Conservation (phyloP, 1,140 invertebrate genomes). For the Pomacea maculata region DNA sequence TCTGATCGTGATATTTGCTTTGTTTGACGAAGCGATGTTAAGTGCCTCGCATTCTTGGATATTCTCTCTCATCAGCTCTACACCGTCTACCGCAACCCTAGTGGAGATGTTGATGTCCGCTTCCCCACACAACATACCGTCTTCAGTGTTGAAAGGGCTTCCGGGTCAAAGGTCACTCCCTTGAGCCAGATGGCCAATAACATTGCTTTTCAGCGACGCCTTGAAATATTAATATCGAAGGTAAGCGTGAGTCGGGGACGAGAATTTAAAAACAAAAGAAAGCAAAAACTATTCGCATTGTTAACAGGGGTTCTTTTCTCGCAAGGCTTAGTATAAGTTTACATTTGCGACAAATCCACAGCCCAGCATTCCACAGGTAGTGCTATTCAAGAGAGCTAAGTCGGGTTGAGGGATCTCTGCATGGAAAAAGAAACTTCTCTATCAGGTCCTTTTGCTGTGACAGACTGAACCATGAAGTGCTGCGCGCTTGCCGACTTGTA, state of each 20-base stretch:
- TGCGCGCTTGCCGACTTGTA: too few species aligned
- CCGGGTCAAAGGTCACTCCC: background rate
- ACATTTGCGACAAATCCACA: too few species aligned
- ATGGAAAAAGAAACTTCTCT: too few species aligned
- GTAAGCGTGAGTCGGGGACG: background rate
- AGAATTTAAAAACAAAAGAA: too few species aligned
- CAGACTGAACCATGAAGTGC: too few species aligned
- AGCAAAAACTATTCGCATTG: too few species aligned
- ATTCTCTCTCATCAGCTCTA: background rate
- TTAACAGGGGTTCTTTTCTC: too few species aligned
- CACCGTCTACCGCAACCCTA: slow-evolving; percentile 10
- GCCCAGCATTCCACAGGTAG: too few species aligned
- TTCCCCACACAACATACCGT: background rate
- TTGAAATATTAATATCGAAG: background rate
- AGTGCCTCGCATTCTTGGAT: background rate
- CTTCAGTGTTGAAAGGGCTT: background rate
- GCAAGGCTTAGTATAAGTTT: too few species aligned
- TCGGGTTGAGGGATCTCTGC: too few species aligned
- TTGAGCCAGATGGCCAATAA: background rate
- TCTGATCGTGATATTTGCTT: background rate
- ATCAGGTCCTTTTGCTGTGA: too few species aligned
- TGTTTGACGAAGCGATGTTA: background rate
- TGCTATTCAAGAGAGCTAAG: too few species aligned
- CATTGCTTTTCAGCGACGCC: background rate
- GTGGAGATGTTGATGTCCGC: slow-evolving; percentile 2